phyloP scores from a whole-genome alignment of 2,797 vertebrate species.

The Oryzias sinensis region DNA sequence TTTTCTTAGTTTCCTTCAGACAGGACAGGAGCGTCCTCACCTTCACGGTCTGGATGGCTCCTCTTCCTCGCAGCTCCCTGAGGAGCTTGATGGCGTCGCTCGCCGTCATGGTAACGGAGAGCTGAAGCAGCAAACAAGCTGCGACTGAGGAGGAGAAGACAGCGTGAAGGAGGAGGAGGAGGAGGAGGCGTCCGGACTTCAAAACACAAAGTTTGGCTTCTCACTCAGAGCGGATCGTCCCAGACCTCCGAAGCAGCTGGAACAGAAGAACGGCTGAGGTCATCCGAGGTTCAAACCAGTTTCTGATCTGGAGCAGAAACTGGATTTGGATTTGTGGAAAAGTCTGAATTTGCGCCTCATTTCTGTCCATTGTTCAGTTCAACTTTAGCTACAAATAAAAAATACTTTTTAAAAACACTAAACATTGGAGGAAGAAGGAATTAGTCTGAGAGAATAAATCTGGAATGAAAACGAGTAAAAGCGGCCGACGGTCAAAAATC shows the following conservation, averaged over 20 bases:
- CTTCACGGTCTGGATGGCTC: constrained; percentile 92
- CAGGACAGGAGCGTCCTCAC: constrained; percentile 59
- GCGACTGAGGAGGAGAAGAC: constrained; percentile 73
- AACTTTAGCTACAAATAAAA: no score
- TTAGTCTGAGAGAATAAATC: no score
- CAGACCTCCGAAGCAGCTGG: constrained; percentile 89
- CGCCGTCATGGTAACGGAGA: constrained; percentile 78
- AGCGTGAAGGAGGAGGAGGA: not conserved
- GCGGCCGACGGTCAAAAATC: no score
- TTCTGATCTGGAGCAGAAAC: no score
- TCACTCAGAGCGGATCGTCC: constrained; percentile 87
- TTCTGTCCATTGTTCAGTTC: no score
- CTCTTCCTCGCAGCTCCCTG: constrained; percentile 80
- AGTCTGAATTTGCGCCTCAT: no score
- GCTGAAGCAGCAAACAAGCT: constrained; percentile 85
- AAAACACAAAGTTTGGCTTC: constrained; percentile 25
- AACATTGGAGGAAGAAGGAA: no score
- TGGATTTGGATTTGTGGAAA: no score
- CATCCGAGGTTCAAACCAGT: no score
- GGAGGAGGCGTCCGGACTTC: not conserved
- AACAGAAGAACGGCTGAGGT: not conserved
- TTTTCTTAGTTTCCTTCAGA: not conserved
- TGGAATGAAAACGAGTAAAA: no score
- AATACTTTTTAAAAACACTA: no score
- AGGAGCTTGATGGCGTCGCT: constrained; percentile 85